Percentiles rank a stretch among this genome's conserved stretches.
Evolutionary conservation across 2,797 vertebrate genomes (phyloP).

Genomic region (Pseudochirops corinnae): DNA sequence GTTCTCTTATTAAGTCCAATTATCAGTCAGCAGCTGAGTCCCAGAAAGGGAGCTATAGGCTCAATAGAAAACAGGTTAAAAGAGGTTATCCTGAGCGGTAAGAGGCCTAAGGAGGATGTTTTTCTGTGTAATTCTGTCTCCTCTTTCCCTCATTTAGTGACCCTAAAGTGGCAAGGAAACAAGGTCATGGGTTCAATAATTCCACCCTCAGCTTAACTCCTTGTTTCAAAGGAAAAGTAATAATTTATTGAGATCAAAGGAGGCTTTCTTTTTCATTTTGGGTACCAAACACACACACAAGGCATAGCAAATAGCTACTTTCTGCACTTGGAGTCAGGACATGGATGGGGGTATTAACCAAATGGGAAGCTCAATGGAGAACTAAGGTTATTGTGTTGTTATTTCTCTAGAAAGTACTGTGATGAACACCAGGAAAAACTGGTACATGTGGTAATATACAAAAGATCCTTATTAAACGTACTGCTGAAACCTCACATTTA

Average conservation of each 20-base stretch:
- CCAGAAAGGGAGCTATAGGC: constrained; percentile 27
- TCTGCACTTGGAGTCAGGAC: neutral
- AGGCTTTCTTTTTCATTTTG: neutral
- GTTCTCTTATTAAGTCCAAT: constrained; percentile 50
- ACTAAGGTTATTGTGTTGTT: neutral
- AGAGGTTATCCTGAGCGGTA: constrained; percentile 9
- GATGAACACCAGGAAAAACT: neutral
- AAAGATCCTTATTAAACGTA: neutral
- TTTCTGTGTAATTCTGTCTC: constrained; percentile 34
- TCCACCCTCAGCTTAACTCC: neutral
- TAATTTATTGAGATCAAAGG: neutral
- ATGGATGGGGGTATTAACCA: neutral
- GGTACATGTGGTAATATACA: neutral
- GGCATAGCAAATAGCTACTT: neutral
- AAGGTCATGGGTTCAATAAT: neutral
- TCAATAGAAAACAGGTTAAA: constrained; percentile 47
- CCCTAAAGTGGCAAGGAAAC: neutral
- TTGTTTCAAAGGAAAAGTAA: neutral
- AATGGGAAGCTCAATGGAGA: neutral
- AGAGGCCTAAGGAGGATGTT: neutral
- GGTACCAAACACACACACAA: neutral
- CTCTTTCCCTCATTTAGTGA: constrained; percentile 39
- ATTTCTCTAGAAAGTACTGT: neutral
- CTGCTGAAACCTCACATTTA: neutral
- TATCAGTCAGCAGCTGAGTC: constrained; percentile 44